Conservation (phyloP, 2,888 invertebrate genomes). For the Panzeria rudis region DNA sequence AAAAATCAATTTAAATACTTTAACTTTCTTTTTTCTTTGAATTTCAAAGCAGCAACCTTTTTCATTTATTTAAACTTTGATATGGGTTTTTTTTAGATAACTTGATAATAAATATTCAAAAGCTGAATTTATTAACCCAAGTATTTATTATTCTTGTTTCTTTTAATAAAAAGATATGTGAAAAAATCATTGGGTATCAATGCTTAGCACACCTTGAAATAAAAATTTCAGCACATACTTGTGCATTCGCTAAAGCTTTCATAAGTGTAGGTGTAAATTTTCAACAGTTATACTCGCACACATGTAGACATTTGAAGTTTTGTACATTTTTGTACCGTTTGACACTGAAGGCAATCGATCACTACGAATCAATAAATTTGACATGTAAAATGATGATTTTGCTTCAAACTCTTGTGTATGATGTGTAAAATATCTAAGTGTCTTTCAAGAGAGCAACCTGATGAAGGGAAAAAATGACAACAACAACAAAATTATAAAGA, state of each 20-base stretch:
- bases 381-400: constrained; percentile 69
- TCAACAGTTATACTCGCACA: not conserved
- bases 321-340: constrained; percentile 52
- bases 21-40: not conserved
- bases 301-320: constrained; percentile 1
- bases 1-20: not conserved
- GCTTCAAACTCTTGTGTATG: constrained; percentile 15
- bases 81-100: not conserved
- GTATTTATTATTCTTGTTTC: constrained; percentile 50
- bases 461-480: not conserved
- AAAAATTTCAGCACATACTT: constrained; percentile 17
- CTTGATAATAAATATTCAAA: constrained; percentile 53
- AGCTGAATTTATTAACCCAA: constrained; percentile 43
- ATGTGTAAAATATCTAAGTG: constrained; percentile 16
- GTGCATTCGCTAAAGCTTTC: not conserved
- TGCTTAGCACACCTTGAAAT: constrained; percentile 53
- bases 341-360: constrained; percentile 70
- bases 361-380: constrained; percentile 69
- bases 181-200: constrained; percentile 8
- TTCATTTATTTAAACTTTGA: not conserved
- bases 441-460: not conserved
- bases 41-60: not conserved
- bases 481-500: not conserved
- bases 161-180: constrained; percentile 2
- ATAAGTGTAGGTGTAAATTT: constrained; percentile 4